phyloP scores from a whole-genome alignment of 2,113 vertebrate genomes.

The Theristicus caerulescens region DNA sequence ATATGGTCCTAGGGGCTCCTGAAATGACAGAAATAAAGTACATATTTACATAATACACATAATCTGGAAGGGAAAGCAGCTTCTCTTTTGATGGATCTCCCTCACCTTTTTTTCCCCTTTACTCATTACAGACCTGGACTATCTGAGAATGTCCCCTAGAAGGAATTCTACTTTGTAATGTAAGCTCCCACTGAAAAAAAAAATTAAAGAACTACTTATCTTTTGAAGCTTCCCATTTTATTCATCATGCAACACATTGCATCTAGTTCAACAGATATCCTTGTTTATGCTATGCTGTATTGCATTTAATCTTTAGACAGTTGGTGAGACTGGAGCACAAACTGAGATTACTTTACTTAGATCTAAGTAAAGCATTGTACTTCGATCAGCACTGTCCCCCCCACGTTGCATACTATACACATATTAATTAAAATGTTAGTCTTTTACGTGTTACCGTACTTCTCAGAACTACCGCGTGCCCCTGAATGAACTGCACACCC shows the following conservation, averaged over 20 bases:
- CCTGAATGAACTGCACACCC: neutral
- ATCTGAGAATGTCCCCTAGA: neutral
- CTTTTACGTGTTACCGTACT: neutral
- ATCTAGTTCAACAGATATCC: neutral
- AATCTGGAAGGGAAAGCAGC: neutral
- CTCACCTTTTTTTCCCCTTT: neutral
- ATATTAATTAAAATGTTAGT: neutral
- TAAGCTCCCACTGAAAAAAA: neutral
- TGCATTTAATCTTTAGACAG: neutral
- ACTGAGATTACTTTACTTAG: neutral
- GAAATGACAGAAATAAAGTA: neutral
- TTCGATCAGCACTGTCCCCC: neutral
- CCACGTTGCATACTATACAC: neutral
- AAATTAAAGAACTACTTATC: neutral
- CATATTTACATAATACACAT: neutral
- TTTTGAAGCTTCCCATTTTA: neutral
- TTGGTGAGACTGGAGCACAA: neutral
- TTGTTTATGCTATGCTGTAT: neutral
- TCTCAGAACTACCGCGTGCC: fast-evolving
- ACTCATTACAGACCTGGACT: neutral
- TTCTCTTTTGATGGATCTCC: neutral
- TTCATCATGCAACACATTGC: neutral
- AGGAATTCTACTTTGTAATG: neutral
- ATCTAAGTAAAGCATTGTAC: neutral
- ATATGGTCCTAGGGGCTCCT: neutral